Conservation (phyloP, 2,113 vertebrate species). For the Chaenogobius annularis region DNA sequence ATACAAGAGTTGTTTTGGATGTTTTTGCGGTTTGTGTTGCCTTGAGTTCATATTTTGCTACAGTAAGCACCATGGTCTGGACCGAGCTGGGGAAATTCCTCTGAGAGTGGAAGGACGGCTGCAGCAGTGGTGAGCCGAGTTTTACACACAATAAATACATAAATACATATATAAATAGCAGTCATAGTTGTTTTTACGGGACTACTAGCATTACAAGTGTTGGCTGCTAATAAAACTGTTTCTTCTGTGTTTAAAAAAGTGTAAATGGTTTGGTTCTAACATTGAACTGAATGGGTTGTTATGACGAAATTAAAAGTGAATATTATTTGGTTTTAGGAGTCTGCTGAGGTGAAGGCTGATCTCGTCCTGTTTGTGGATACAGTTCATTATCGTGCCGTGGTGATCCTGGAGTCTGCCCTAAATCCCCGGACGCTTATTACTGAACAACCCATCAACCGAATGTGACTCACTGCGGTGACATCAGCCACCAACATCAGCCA, state of each 20-base stretch:
- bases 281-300: background rate
- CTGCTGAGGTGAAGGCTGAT: conserved; percentile 23
- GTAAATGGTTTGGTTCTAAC: too few species aligned
- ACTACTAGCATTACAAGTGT: background rate
- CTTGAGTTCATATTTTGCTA: conserved; percentile 7
- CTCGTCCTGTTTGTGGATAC: conserved; percentile 20
- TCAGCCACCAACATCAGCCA: too few species aligned
- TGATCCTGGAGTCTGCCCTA: conserved; percentile 41
- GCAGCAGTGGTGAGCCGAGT: background rate
- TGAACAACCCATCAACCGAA: conserved; percentile 51
- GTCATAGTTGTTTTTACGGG: background rate
- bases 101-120: background rate
- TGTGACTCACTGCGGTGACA: conserved; percentile 14
- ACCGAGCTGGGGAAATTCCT: background rate
- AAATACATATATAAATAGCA: background rate
- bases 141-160: background rate
- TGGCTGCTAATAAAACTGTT: background rate
- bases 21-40: background rate
- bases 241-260: too few species aligned
- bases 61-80: conserved; percentile 6
- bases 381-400: conserved; percentile 50
- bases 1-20: conserved; percentile 2
- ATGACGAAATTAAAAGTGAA: background rate
- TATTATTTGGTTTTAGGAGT: background rate
- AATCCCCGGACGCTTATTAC: conserved; percentile 34